These are phyloP conservation scores for Drosophila micromelanica DNA, from an alignment of 1,140 invertebrate species.

Conservation along the genomic window DNA sequence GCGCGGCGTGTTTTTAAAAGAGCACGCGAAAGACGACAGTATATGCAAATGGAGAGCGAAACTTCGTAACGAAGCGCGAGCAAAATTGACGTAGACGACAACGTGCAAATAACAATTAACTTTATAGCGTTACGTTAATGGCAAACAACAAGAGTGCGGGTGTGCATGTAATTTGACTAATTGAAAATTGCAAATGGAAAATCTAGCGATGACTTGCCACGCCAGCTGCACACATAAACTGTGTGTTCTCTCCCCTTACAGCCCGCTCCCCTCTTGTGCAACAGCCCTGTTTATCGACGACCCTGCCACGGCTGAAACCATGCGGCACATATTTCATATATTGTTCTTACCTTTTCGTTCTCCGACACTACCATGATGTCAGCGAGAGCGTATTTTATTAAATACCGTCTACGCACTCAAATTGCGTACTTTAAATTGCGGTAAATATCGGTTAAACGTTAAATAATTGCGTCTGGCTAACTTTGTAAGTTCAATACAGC, in stretches of 20 bases:
- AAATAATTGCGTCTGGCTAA: conserved; percentile 60
- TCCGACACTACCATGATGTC: conserved; percentile 72
- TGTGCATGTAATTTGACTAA: conserved; percentile 35
- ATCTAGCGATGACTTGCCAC: conserved; percentile 64
- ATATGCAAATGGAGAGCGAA: conserved; percentile 65
- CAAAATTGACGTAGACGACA: conserved; percentile 55
- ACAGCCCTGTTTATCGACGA: conserved; percentile 70
- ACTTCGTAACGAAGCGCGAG: conserved; percentile 35
- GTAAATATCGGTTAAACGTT: conserved; percentile 44
- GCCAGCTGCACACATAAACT: conserved; percentile 52
- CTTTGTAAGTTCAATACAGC: conserved; percentile 52
- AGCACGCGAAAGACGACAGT: conserved; percentile 52
- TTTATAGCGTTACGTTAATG: conserved; percentile 39
- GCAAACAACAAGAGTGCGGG: conserved; percentile 22
- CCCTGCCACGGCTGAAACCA: conserved; percentile 70
- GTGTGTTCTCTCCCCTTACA: conserved; percentile 29
- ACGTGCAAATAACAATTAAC: conserved; percentile 56
- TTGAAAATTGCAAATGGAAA: conserved; percentile 51
- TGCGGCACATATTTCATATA: conserved; percentile 51
- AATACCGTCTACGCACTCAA: conserved; percentile 54
- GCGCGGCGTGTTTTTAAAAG: conserved; percentile 46
- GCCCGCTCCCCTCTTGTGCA: conserved; percentile 63
- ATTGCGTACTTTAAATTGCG: conserved; percentile 40
- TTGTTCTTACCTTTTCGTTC: conserved; percentile 68
- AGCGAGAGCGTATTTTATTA: conserved; percentile 31